Conservation (phyloP, 2,888 invertebrate genomes). For the Noctua pronuba region DNA sequence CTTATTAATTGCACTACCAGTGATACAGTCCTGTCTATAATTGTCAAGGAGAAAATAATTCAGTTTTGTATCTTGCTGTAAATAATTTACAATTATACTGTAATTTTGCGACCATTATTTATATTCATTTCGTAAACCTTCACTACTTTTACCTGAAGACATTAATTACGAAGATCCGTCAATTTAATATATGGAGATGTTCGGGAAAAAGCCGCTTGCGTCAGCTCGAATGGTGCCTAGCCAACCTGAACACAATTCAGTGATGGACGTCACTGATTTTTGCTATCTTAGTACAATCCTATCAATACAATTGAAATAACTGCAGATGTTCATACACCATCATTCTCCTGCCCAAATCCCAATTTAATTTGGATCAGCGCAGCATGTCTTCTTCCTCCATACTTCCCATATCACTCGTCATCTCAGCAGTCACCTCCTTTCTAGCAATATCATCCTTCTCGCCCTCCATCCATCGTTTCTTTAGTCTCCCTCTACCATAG, state of each 20-base stretch:
- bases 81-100: no score
- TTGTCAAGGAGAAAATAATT: no score
- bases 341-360: not conserved
- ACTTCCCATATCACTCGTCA: not conserved
- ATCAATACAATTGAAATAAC: not conserved
- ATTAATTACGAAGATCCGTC: no score
- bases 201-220: not conserved
- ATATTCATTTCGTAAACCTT: no score
- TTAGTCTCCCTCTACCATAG: no score
- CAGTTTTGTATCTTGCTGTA: no score
- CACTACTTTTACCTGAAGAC: no score
- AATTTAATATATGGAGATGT: not conserved
- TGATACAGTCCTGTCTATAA: no score
- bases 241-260: not conserved
- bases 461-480: not conserved
- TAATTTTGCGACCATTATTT: no score
- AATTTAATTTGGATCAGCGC: not conserved
- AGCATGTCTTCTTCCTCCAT: not conserved
- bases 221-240: not conserved
- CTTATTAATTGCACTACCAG: no score
- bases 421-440: not conserved
- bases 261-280: not conserved
- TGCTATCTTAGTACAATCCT: not conserved
- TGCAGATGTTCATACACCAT: not conserved
- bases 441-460: not conserved